Percentiles rank a stretch among this genome's conserved stretches.
phyloP scores from a whole-genome alignment of 2,113 vertebrate species.

The Ceyx melanurus region DNA sequence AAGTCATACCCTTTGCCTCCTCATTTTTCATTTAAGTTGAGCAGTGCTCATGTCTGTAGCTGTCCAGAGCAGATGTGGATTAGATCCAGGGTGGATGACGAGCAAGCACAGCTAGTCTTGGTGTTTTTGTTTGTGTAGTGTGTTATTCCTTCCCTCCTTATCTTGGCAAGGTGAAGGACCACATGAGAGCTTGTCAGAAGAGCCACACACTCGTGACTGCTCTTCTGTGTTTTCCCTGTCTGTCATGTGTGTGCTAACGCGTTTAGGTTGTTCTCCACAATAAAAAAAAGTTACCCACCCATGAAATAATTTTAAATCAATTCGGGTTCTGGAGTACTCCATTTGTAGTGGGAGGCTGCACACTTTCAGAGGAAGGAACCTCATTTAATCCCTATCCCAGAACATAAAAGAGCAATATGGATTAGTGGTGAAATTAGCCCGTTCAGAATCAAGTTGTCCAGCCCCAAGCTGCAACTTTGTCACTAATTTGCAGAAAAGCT shows the following conservation, averaged over 20 bases:
- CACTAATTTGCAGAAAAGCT: not conserved
- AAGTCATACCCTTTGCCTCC: not conserved
- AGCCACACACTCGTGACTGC: fast-evolving
- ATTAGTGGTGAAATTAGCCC: not conserved
- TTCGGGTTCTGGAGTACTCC: not conserved
- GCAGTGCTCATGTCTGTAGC: not conserved
- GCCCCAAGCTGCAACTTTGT: not conserved
- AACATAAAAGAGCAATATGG: not conserved
- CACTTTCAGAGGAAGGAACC: not conserved
- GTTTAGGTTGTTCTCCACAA: not conserved
- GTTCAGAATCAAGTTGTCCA: not conserved
- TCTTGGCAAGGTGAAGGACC: not conserved
- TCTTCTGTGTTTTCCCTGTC: not conserved
- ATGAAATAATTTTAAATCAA: not conserved
- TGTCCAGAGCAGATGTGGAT: not conserved
- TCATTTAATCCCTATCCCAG: not conserved
- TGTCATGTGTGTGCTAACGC: fast-evolving
- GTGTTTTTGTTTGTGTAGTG: not conserved
- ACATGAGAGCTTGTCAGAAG: not conserved
- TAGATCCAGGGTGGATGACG: not conserved
- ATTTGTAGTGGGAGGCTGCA: not conserved
- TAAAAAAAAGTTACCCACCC: not conserved
- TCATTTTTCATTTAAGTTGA: not conserved
- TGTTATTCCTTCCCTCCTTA: not conserved
- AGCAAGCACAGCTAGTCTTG: not conserved